phyloP scores from a whole-genome alignment of 1,140 invertebrate species.

The Drosophila burlai region DNA sequence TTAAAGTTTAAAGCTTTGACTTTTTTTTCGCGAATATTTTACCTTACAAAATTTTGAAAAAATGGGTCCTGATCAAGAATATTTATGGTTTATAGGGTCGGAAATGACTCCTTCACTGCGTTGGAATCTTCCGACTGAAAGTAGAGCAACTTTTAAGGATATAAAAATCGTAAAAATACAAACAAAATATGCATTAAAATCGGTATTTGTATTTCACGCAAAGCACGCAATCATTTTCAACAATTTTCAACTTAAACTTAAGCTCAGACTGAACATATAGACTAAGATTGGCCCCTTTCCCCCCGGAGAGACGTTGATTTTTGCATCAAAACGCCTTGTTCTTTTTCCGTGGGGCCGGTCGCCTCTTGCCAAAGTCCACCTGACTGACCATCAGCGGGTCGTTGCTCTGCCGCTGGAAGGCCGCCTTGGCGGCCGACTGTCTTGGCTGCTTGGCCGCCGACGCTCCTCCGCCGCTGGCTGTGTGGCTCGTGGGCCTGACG shows the following conservation, averaged over 20 bases:
- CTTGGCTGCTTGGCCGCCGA: slow-evolving; percentile 69
- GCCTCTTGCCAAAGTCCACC: slow-evolving; percentile 73
- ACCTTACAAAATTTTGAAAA: no score
- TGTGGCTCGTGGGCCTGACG: slow-evolving; percentile 84
- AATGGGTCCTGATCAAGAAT: no score
- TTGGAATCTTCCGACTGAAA: no score
- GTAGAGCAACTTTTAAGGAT: background rate
- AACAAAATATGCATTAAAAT: background rate
- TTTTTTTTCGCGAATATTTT: no score
- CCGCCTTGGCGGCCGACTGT: slow-evolving; percentile 57
- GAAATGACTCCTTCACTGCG: no score
- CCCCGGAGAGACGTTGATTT: background rate
- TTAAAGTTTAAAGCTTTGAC: no score
- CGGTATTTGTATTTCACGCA: background rate
- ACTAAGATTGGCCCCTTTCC: background rate
- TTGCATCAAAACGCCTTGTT: slow-evolving; percentile 12
- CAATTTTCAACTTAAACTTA: background rate
- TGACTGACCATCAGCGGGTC: slow-evolving; percentile 83
- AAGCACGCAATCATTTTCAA: background rate
- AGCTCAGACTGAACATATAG: background rate
- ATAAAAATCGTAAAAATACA: background rate
- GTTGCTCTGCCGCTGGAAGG: slow-evolving; percentile 73
- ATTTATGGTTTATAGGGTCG: no score
- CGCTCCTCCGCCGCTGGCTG: slow-evolving; percentile 65
- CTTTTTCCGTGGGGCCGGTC: slow-evolving; percentile 35